Conservation (phyloP, 2,888 invertebrate genomes). For the Scrobipalpa atriplicella region DNA sequence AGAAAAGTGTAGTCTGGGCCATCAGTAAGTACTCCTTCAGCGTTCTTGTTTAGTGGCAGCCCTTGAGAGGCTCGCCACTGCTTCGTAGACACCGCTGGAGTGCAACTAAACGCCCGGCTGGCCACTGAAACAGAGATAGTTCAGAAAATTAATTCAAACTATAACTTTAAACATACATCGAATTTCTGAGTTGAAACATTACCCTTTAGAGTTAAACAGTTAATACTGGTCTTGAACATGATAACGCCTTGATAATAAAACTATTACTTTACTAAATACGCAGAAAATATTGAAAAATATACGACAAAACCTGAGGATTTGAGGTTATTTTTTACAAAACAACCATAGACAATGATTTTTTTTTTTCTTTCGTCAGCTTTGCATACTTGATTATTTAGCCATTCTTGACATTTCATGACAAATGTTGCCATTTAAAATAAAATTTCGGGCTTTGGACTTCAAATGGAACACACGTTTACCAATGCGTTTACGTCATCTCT, state of each 20-base stretch:
- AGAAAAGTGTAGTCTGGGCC: constrained; percentile 88
- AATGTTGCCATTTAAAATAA: constrained; percentile 10
- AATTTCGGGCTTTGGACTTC: neutral
- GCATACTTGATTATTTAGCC: neutral
- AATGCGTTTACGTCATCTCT: no score
- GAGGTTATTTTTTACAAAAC: constrained; percentile 2
- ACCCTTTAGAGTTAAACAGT: neutral
- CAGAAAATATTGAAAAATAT: neutral
- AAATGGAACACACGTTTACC: constrained; percentile 1
- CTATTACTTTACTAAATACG: no score
- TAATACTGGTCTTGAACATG: constrained; percentile 7
- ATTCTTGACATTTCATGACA: neutral
- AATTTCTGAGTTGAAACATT: neutral
- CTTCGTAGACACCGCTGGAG: constrained; percentile 50
- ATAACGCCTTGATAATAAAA: neutral
- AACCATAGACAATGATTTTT: neutral
- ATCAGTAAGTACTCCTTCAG: constrained; percentile 87
- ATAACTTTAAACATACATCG: neutral
- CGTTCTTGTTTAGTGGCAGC: constrained; percentile 85
- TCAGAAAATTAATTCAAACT: neutral
- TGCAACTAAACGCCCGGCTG: constrained; percentile 53
- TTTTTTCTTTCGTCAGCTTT: neutral
- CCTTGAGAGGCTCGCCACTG: constrained; percentile 83
- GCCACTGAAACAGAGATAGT: constrained; percentile 43
- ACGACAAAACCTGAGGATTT: neutral